Conservation (phyloP, 2,797 vertebrate genomes). For the Pseudomugil tenellus region DNA sequence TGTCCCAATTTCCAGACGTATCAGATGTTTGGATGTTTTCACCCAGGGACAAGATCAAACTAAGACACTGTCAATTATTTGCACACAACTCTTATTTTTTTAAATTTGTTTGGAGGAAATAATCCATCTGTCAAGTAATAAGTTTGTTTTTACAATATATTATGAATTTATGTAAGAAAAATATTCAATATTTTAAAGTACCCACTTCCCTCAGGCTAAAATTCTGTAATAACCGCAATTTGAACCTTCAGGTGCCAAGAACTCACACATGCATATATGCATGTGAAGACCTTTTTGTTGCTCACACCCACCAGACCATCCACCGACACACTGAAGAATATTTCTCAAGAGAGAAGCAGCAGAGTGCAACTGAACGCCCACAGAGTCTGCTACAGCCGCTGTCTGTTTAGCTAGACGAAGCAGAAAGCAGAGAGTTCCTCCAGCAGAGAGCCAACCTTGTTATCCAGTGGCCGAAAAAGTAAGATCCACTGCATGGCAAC, state of each 20-base stretch:
- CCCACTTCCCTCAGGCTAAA: slow-evolving; percentile 39
- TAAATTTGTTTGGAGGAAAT: slow-evolving; percentile 15
- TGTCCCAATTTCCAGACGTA: slow-evolving; percentile 55
- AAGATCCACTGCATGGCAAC: slow-evolving; percentile 50
- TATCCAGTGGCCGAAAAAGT: slow-evolving; percentile 59
- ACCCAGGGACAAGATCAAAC: slow-evolving; percentile 66
- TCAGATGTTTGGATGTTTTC: slow-evolving; percentile 66
- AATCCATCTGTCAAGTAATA: slow-evolving; percentile 64
- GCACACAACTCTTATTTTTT: slow-evolving; percentile 24
- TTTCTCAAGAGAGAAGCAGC: slow-evolving; percentile 54
- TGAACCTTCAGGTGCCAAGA: slow-evolving; percentile 29
- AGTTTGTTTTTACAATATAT: slow-evolving; percentile 50
- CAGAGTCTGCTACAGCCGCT: slow-evolving; percentile 52
- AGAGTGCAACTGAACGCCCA: slow-evolving; percentile 63
- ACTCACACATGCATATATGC: slow-evolving; percentile 57
- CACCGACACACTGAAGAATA: slow-evolving; percentile 36
- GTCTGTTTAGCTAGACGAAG: slow-evolving; percentile 61
- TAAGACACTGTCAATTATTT: slow-evolving; percentile 54
- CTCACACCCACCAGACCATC: slow-evolving; percentile 60
- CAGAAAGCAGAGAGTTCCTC: slow-evolving; percentile 57
- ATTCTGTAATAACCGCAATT: slow-evolving; percentile 52
- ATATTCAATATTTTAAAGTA: slow-evolving; percentile 64
- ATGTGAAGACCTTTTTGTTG: slow-evolving; percentile 39
- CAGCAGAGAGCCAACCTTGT: slow-evolving; percentile 62
- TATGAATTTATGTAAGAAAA: slow-evolving; percentile 46